Percentiles rank a stretch among this genome's conserved stretches.
Conservation (phyloP, 1,140 invertebrate species). For the Drosophila sulfurigaster region DNA sequence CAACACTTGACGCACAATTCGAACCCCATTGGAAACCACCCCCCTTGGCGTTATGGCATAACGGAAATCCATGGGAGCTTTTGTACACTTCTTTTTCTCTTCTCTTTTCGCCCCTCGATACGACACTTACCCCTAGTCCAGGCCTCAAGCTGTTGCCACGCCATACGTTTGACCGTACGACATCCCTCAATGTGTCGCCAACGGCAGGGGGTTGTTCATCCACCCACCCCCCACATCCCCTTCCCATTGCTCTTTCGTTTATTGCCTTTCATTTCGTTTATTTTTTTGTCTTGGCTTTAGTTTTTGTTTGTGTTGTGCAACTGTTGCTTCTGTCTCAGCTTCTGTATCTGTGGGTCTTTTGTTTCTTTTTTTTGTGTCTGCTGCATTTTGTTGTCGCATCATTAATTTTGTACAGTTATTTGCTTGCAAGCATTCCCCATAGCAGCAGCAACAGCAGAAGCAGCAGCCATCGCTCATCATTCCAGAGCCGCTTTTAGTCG, state of each 20-base stretch:
- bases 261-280: conserved; percentile 15
- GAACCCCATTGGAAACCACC: background rate
- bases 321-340: conserved; percentile 64
- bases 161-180: conserved; percentile 34
- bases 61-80: conserved; percentile 39
- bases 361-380: conserved; percentile 61
- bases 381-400: conserved; percentile 59
- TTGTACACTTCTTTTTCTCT: conserved; percentile 16
- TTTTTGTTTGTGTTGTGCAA: conserved; percentile 49
- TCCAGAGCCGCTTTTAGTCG: background rate
- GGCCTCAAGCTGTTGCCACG: conserved; percentile 9
- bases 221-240: background rate
- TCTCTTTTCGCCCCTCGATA: background rate
- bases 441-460: too few relatives aligned
- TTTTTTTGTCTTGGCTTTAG: conserved; percentile 26
- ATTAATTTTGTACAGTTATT: conserved; percentile 81
- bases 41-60: conserved; percentile 17
- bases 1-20: conserved; percentile 48
- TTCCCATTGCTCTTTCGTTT: conserved; percentile 7
- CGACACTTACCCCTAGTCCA: background rate
- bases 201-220: conserved; percentile 12
- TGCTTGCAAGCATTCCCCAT: conserved; percentile 57
- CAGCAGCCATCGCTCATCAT: background rate
- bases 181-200: conserved; percentile 40
- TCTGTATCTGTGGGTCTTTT: conserved; percentile 40